These are phyloP conservation scores for Cliona cf. orientalis DNA, from an alignment of 37 sponge, comb jelly and placozoan species.

Conservation along the genomic window DNA sequence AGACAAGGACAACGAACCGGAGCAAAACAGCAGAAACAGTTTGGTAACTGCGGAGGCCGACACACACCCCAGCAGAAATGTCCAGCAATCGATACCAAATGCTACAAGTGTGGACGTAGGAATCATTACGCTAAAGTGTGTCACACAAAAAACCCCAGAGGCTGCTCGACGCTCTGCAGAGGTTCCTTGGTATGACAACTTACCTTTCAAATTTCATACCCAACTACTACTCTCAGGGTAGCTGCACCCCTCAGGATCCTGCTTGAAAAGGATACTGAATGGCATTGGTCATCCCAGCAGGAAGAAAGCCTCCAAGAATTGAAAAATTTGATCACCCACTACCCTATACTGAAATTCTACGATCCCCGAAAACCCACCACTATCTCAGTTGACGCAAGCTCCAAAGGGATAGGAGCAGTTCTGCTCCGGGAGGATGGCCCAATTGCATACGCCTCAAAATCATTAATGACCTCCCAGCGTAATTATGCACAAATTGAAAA, in stretches of 20 bases:
- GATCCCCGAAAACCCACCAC: neutral
- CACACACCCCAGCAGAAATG: slow-evolving; percentile 8
- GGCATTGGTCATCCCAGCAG: neutral
- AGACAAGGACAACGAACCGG: neutral
- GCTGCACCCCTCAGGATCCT: slow-evolving; percentile 6
- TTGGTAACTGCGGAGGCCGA: neutral
- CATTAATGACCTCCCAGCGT: too few species aligned
- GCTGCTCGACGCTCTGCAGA: too few species aligned
- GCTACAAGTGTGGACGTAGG: slow-evolving; percentile 32
- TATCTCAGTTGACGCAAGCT: slow-evolving; percentile 6
- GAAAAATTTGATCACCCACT: neutral
- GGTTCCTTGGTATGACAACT: too few species aligned
- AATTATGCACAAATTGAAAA: slow-evolving; percentile 1
- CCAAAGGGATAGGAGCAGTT: neutral
- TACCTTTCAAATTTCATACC: too few species aligned
- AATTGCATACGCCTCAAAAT: slow-evolving; percentile 3
- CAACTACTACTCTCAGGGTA: too few species aligned
- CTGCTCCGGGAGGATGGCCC: neutral
- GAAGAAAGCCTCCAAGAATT: neutral
- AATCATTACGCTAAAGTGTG: slow-evolving; percentile 50
- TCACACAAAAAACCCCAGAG: neutral
- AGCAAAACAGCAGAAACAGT: neutral
- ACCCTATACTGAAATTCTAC: slow-evolving; percentile 2
- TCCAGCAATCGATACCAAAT: slow-evolving; percentile 31
- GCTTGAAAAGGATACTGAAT: slow-evolving; percentile 10